phyloP scores from a whole-genome alignment of 2,797 vertebrate species.

The Aplochiton taeniatus region DNA sequence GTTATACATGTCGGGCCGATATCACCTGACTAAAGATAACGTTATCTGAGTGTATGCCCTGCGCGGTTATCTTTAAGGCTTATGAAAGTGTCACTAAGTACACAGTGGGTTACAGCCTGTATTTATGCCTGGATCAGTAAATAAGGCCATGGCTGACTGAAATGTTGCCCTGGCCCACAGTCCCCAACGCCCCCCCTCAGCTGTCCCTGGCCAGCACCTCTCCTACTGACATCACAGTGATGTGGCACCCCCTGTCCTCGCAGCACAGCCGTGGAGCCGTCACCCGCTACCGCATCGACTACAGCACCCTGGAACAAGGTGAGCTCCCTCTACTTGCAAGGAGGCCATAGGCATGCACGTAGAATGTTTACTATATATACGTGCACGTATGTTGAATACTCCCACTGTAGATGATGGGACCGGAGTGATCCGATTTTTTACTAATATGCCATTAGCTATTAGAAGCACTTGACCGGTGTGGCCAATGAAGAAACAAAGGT shows the following conservation, averaged over 20 bases:
- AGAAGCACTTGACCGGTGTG: too few species aligned
- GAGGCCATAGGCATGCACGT: neutral
- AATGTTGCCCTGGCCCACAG: slow-evolving; percentile 59
- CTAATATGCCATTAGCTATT: too few species aligned
- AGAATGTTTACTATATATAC: too few species aligned
- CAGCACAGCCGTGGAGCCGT: slow-evolving; percentile 87
- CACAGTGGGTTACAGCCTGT: too few species aligned
- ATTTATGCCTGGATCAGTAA: too few species aligned
- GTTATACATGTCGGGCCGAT: slow-evolving; percentile 9
- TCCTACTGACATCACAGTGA: slow-evolving; percentile 87
- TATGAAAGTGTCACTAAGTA: too few species aligned
- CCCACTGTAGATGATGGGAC: too few species aligned
- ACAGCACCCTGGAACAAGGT: slow-evolving; percentile 86
- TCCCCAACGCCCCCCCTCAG: slow-evolving; percentile 89
- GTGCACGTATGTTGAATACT: too few species aligned
- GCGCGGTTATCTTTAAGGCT: too few species aligned
- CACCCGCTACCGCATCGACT: slow-evolving; percentile 90
- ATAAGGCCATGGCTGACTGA: too few species aligned
- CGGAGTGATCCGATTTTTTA: too few species aligned
- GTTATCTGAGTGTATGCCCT: neutral
- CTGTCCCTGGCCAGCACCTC: slow-evolving; percentile 89
- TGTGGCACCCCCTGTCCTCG: slow-evolving; percentile 87
- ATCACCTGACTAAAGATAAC: neutral
- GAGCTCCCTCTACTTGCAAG: slow-evolving; percentile 49
- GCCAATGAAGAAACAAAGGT: too few species aligned